A percentile compares a stretch with the other conserved stretches of the same genome.
phyloP scores from a whole-genome alignment of 2,113 vertebrate genomes.

The Spea multiplicata region DNA sequence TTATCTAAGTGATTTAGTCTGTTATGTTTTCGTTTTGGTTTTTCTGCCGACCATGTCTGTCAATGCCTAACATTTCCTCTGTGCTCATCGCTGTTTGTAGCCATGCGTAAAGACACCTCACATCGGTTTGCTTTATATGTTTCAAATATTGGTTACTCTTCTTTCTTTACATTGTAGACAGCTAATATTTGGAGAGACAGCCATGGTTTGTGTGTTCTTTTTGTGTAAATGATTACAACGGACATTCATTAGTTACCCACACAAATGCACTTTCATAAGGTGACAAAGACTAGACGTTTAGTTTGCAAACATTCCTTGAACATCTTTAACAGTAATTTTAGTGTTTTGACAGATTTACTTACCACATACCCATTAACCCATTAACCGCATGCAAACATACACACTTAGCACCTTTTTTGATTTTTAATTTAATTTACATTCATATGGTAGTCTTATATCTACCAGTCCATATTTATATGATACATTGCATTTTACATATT shows the following conservation, averaged over 20 bases:
- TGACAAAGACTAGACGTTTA: background rate
- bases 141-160: conserved; percentile 10
- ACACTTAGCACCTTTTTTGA: no score
- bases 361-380: background rate
- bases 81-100: background rate
- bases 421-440: no score
- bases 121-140: conserved; percentile 12
- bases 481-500: no score
- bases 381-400: background rate
- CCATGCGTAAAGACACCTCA: background rate
- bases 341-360: background rate
- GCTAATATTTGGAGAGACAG: conserved; percentile 43
- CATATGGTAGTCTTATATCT: no score
- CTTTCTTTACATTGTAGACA: conserved; percentile 15
- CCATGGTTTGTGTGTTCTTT: conserved; percentile 23
- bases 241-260: conserved; percentile 17
- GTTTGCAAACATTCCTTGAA: conserved; percentile 3
- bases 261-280: background rate
- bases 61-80: background rate
- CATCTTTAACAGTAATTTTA: conserved; percentile 2
- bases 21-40: conserved; percentile 1
- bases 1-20: background rate
- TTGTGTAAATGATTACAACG: conserved; percentile 35
- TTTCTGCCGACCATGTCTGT: background rate
- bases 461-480: no score